Evolutionary conservation across 64 coral and sea anemone genomes (phyloP), one percentile per base, ranked within the genome.

Genomic region (Stichodactyla helianthus): DNA sequence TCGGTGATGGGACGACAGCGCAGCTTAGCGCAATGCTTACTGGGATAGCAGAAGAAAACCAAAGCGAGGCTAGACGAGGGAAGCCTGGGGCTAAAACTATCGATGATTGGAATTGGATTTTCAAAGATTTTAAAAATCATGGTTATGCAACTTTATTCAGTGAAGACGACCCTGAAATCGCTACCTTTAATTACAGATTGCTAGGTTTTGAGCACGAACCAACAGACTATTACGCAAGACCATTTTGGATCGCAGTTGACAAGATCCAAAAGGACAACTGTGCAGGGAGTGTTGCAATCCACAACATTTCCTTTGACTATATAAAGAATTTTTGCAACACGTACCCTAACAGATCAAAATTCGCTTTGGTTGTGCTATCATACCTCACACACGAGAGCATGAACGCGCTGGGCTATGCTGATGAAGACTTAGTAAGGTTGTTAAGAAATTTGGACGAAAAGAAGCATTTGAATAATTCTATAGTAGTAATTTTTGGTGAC

Each of bases 401-500:
- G 7, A 92, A 92, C 54, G 27, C 85, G 0, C 2, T 92, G 26
- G 78, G 78, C 53, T 92, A 87, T 15, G 90, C 59, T 7, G 90
- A 92, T 25, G 77, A 92, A 14, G 85, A 92, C 76, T 28, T 88
- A 4, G 71, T 22, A 23, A 22, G 28, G 5, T 13, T 89, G 8
- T 63, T 93, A 14, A 12, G 86, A 53, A 59, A 61, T 0, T 76
- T 93, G 51, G 50, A 89, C 9, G n/a, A 71, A 71, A 84, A 89
- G 51, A 51, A 51, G 6, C n/a, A 77, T 53, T 52, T 89, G 0
- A 25, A 93, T 4, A 76, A 93, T 5, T 86, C 88, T 9, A 70
- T 93, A 23, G 27, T 93, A 52, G 62, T 93, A 0, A 85, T 93
- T 54, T 89, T 93, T 85, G 88, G 88, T 53, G 92, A 93, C 67